Evolutionary conservation across 2,888 invertebrate genomes (phyloP).

Genomic region (Leucophora obtusa): DNA sequence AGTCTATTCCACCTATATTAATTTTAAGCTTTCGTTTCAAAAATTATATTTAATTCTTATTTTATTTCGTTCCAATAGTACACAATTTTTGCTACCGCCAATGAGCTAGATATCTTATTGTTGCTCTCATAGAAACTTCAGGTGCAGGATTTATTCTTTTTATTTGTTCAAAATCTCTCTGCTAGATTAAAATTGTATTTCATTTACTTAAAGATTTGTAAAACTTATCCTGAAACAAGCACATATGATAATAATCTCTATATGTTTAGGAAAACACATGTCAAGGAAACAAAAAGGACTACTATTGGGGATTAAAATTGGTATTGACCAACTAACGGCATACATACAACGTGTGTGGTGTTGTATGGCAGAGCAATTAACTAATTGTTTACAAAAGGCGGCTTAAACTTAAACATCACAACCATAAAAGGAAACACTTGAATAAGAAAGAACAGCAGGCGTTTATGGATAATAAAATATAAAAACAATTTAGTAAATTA

Average conservation of each 20-base stretch:
- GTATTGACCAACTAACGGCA: neutral
- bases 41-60: too few species aligned
- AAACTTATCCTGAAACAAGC: too few species aligned
- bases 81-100: too few species aligned
- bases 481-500: conserved; percentile 45
- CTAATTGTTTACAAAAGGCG: conserved; percentile 54
- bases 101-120: too few species aligned
- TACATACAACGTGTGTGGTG: conserved; percentile 64
- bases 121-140: too few species aligned
- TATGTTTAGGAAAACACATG: conserved; percentile 36
- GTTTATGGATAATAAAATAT: conserved; percentile 59
- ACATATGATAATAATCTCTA: neutral
- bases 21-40: too few species aligned
- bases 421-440: conserved; percentile 22
- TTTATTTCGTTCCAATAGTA: too few species aligned
- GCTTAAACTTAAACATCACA: conserved; percentile 48
- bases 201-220: too few species aligned
- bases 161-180: too few species aligned
- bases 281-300: conserved; percentile 40
- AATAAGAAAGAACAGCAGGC: conserved; percentile 52
- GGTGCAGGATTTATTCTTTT: too few species aligned
- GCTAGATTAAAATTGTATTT: too few species aligned
- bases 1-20: too few species aligned
- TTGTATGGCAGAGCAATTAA: conserved; percentile 49
- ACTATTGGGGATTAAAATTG: conserved; percentile 37